Base-by-base conservation (phyloP, 2,113 vertebrate genomes). In the Psettodes erumei region DNA sequence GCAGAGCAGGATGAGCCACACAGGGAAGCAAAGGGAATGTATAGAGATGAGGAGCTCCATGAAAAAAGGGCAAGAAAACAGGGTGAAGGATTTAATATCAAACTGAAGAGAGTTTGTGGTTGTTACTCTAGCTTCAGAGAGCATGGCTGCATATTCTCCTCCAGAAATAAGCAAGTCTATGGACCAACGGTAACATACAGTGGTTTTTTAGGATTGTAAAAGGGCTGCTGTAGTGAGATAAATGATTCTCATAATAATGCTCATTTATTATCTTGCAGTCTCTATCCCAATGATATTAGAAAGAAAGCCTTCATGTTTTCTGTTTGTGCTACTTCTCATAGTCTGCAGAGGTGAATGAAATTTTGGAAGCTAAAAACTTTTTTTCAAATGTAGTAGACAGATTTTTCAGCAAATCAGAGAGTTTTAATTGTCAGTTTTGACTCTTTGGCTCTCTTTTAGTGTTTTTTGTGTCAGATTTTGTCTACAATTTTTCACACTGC, bases 1-100 rank as follows among this genome's bases (percentile, higher is more conserved):
- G 48, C 32, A 59, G 62, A 74, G 50, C 40, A 47, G 48, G 42
- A 38, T 60, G 82, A 77, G 55, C 6, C 25, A 63, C 48, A 73
- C 25, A 37, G 10, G 27, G 13, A 71, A 59, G 32, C 58, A 69
- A 55, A 40, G 71, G 62, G 32, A 21, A 32, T 15, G n/a, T 43
- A n/a, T 23, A 33, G 35, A 42, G 25, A 53, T 32, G 45, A 54
- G 21, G 40, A 45, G 27, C 11, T 38, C 15, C 21, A 23, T 27
- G 30, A 53, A 82, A 65, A 53, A n/a, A 16, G 19, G 23, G 28
- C 37, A 8, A 51, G 28, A 9, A 65, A 25, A 19, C 38, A 3
- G 2, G 7, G 38, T 1, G 6, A 43, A 27, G 33, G 42, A n/a
- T 32, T 47, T 37, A 63, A 27, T 62, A 3, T 19, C 25, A 51